Percentiles rank a stretch among this genome's conserved stretches.
phyloP scores from a whole-genome alignment of 2,888 invertebrate species.

The Drosophila nr. perissopoda region DNA sequence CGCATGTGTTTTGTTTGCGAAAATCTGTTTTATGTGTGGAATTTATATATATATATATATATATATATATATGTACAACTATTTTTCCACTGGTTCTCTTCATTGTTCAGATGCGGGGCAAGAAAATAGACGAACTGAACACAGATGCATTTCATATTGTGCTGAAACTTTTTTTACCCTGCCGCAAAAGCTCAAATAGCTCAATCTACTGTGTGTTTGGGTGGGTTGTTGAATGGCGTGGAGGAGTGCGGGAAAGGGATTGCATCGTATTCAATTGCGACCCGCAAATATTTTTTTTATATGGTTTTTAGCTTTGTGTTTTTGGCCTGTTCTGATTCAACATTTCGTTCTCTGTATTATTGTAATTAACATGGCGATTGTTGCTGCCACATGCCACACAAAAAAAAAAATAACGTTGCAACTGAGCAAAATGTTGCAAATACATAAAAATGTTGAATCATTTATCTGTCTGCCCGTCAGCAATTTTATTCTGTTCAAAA shows the following conservation, averaged over 20 bases:
- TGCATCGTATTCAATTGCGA: slow-evolving; percentile 58
- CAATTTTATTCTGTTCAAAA: slow-evolving; percentile 13
- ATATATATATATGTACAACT: slow-evolving; percentile 20
- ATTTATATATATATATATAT: slow-evolving; percentile 21
- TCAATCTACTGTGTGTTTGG: slow-evolving; percentile 46
- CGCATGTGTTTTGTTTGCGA: slow-evolving; percentile 47
- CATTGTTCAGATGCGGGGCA: slow-evolving; percentile 46
- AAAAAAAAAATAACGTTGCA: slow-evolving; percentile 8
- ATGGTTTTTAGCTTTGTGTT: slow-evolving; percentile 7
- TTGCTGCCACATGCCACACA: slow-evolving; percentile 23
- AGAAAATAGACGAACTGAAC: slow-evolving; percentile 32
- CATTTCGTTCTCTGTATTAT: slow-evolving; percentile 44
- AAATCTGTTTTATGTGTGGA: slow-evolving; percentile 61
- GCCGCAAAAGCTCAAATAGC: slow-evolving; percentile 62
- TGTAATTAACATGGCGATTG: slow-evolving; percentile 71
- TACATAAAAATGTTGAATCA: slow-evolving; percentile 13
- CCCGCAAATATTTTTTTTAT: slow-evolving; percentile 33
- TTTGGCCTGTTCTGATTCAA: slow-evolving; percentile 24
- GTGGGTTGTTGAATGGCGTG: fast-evolving
- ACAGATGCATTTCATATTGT: slow-evolving; percentile 66
- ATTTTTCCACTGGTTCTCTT: slow-evolving; percentile 36
- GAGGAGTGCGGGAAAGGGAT: neutral
- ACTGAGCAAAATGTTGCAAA: slow-evolving; percentile 23
- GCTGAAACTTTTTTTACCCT: slow-evolving; percentile 66
- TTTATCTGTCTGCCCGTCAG: slow-evolving; percentile 40